Evolutionary conservation across 2,888 invertebrate species (phyloP).

Genomic region (Cheilosia soror): DNA sequence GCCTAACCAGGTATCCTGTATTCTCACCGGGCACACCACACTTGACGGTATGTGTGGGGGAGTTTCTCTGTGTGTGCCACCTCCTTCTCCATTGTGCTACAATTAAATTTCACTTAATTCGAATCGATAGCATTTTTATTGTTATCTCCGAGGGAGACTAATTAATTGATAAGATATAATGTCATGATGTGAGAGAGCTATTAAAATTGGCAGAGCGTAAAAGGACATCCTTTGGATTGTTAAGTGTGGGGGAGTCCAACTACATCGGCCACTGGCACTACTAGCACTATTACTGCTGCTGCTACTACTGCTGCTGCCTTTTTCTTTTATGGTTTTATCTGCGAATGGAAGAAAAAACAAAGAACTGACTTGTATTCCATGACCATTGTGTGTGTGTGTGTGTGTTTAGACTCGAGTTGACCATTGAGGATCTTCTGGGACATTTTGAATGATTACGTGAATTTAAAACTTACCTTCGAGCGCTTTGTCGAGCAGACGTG

Average conservation of each 20-base stretch:
- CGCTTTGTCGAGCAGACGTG: constrained; percentile 84
- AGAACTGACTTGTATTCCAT: constrained; percentile 1
- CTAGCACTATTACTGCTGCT: constrained; percentile 9
- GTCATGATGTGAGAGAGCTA: constrained; percentile 68
- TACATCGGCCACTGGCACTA: constrained; percentile 22
- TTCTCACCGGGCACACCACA: constrained; percentile 36
- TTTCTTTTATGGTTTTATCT: constrained; percentile 67
- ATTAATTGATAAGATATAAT: constrained; percentile 73
- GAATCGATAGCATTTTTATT: constrained; percentile 70
- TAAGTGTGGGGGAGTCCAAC: constrained; percentile 33
- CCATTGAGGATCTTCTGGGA: not conserved
- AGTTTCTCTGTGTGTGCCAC: not conserved
- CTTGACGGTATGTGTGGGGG: not conserved
- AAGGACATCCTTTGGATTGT: constrained; percentile 63
- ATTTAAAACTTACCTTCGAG: constrained; percentile 79
- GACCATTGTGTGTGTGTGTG: not conserved
- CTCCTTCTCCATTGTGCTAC: constrained; percentile 44
- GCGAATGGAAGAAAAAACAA: not conserved
- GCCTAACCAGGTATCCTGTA: constrained; percentile 69
- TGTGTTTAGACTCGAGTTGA: no score
- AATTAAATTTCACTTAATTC: constrained; percentile 73
- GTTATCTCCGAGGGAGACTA: constrained; percentile 68
- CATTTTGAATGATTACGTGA: constrained; percentile 14
- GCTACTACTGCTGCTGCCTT: constrained; percentile 20
- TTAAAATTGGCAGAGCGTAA: constrained; percentile 72